Evolutionary conservation across 23 tunicate genomes (phyloP), one percentile per base, ranked within the genome.

Genomic region (Oikopleura vanhoeffeni): DNA sequence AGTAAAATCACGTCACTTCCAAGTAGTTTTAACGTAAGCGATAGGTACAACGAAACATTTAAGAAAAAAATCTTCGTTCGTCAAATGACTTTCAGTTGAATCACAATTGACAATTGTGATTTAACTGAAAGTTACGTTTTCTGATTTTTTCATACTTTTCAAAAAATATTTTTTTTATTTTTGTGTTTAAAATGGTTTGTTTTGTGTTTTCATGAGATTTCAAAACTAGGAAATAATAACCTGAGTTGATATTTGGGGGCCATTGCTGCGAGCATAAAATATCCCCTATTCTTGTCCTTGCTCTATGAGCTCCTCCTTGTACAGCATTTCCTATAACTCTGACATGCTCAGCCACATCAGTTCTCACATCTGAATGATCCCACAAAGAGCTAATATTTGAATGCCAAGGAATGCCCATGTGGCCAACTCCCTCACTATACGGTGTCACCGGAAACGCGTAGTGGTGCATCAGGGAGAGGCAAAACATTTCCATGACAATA

Each of bases 271-370:
- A 13, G 27, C 34, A 71, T 71, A 71, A 30, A 30, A 71, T 71
- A 30, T 71, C 79, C 4, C 27, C 38, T 33, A 71, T 71, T 28
- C 79, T 28, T 2, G 79, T 13, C 3, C 79, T 33, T 71, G 79
- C 79, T 28, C 79, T 33, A 18, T 33, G 2, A 3, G 79, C 79
- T 28, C 79, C 79, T 3, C 79, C 79, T 71, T 71, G 79, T 2
- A 71, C 38, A 2, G 79, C 79, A 38, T 30, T 71, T 67, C 97
- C 97, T 40, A 92, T 91, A 85, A 85, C 85, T 40, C 85, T 79
- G 83, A 93, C 98, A 67, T 93, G 98, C 71, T 90, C 88, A 0
- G 98, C 86, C 57, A 93, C 89, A 86, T 93, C 98, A 71, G 85
- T 86, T 0, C 91, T 83, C 2, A 93, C 94, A 83, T 93, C 98